These are phyloP conservation scores for Austrofundulus limnaeus DNA, from an alignment of 2,113 vertebrate species.

Conservation along the genomic window DNA sequence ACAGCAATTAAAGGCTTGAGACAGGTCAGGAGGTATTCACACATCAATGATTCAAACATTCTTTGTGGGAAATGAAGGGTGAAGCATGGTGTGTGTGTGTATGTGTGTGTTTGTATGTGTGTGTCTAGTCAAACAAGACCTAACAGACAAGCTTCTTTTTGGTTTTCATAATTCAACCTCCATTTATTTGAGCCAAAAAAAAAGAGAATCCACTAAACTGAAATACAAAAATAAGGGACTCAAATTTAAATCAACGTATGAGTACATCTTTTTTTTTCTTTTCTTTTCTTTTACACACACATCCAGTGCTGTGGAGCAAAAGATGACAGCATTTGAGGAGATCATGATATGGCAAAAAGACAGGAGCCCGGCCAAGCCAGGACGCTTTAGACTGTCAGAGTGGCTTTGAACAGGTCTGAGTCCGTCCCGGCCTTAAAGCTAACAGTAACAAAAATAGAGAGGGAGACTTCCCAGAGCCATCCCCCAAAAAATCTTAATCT, in stretches of 20 bases:
- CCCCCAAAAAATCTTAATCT: slow-evolving; percentile 45
- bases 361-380: slow-evolving; percentile 61
- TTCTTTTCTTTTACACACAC: slow-evolving; percentile 68
- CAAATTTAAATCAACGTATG: slow-evolving; percentile 70
- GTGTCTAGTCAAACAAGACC: slow-evolving; percentile 69
- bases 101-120: slow-evolving; percentile 21
- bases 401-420: slow-evolving; percentile 54
- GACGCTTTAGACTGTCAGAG: slow-evolving; percentile 54
- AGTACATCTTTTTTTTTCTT: slow-evolving; percentile 67
- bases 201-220: slow-evolving; percentile 75
- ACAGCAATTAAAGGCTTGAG: slow-evolving; percentile 57
- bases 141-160: slow-evolving; percentile 50
- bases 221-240: slow-evolving; percentile 85
- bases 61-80: slow-evolving; percentile 9
- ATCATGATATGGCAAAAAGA: slow-evolving; percentile 68
- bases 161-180: slow-evolving; percentile 79
- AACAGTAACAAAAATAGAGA: slow-evolving; percentile 76
- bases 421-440: slow-evolving; percentile 72
- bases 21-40: slow-evolving; percentile 58
- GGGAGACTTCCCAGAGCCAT: slow-evolving; percentile 63
- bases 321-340: slow-evolving; percentile 69
- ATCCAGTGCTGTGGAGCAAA: slow-evolving; percentile 68
- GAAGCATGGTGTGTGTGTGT: slow-evolving; percentile 15
- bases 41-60: slow-evolving; percentile 65
- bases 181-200: slow-evolving; percentile 80